Evolutionary conservation across 2,797 vertebrate species (phyloP).

Genomic region (Gila robusta): DNA sequence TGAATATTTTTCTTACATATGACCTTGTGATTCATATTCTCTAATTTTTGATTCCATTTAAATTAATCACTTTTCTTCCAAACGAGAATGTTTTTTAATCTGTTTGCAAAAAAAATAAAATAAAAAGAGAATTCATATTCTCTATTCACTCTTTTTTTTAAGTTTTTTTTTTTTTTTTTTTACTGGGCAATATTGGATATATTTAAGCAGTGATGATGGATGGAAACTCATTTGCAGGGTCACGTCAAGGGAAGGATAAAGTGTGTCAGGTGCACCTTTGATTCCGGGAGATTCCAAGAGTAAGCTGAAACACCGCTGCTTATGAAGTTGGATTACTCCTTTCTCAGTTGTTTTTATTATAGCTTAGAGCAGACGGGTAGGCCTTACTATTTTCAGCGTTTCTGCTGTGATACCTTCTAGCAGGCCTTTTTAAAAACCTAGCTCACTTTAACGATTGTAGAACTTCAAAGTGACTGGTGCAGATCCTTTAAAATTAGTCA

Average conservation of each 20-base stretch:
- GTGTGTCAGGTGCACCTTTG: constrained; percentile 48
- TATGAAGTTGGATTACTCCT: constrained; percentile 38
- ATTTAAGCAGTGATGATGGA: constrained; percentile 17
- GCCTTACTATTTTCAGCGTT: constrained; percentile 15
- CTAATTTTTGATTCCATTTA: not conserved
- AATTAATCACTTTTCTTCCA: not conserved
- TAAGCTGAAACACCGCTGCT: constrained; percentile 29
- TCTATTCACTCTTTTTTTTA: not conserved
- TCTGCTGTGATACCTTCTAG: constrained; percentile 19
- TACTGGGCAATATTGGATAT: not conserved
- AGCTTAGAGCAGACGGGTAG: constrained; percentile 21
- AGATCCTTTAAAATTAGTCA: constrained; percentile 59
- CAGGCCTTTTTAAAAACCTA: constrained; percentile 10
- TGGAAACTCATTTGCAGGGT: constrained; percentile 28
- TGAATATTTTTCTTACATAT: constrained; percentile 34
- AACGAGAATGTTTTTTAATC: not conserved
- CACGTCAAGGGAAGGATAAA: constrained; percentile 15
- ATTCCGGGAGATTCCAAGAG: constrained; percentile 34
- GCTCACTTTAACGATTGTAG: constrained; percentile 52
- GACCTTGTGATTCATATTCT: constrained; percentile 18
- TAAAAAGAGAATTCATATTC: not conserved
- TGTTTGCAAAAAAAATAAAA: not conserved
- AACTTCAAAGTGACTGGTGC: constrained; percentile 56
- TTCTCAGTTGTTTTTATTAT: constrained; percentile 31
- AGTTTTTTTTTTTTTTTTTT: not conserved